Evolutionary conservation across 2,888 invertebrate genomes (phyloP).

Genomic region (Cotesia congregata): DNA sequence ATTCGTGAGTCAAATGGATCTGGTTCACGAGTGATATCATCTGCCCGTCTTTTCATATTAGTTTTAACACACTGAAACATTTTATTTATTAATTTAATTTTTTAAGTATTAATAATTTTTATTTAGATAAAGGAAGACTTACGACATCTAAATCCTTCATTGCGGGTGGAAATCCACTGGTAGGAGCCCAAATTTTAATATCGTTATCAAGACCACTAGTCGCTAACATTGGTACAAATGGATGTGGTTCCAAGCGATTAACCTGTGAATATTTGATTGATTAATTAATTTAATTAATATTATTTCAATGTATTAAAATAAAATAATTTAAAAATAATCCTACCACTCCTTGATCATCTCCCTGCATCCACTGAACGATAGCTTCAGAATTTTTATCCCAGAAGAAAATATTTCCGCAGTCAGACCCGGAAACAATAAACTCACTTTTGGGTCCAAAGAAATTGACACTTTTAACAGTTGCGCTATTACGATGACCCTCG

Average conservation of each 20-base stretch:
- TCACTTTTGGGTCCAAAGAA: slow-evolving; percentile 94
- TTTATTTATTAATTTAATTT: neutral
- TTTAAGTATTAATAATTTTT: neutral
- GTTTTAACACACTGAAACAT: slow-evolving; percentile 49
- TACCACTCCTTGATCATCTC: slow-evolving; percentile 88
- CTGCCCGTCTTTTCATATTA: slow-evolving; percentile 48
- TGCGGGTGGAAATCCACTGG: slow-evolving; percentile 72
- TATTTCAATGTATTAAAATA: neutral
- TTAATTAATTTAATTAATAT: neutral
- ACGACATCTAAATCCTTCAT: slow-evolving; percentile 50
- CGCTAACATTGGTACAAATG: slow-evolving; percentile 87
- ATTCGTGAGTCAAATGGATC: slow-evolving; percentile 72
- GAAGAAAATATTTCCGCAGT: slow-evolving; percentile 89
- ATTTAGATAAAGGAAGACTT: slow-evolving; percentile 19
- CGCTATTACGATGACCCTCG: slow-evolving; percentile 74
- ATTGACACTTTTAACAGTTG: slow-evolving; percentile 88
- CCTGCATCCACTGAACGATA: slow-evolving; percentile 90
- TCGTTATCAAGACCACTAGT: slow-evolving; percentile 93
- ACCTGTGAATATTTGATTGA: slow-evolving; percentile 73
- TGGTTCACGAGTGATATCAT: slow-evolving; percentile 42
- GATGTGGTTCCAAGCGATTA: slow-evolving; percentile 94
- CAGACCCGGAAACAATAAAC: slow-evolving; percentile 93
- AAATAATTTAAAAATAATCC: slow-evolving; percentile 22
- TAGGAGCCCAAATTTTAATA: slow-evolving; percentile 94
- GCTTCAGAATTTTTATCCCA: slow-evolving; percentile 92